Evolutionary conservation across 1,140 invertebrate species (phyloP).

Genomic region (Microplitis mediator): DNA sequence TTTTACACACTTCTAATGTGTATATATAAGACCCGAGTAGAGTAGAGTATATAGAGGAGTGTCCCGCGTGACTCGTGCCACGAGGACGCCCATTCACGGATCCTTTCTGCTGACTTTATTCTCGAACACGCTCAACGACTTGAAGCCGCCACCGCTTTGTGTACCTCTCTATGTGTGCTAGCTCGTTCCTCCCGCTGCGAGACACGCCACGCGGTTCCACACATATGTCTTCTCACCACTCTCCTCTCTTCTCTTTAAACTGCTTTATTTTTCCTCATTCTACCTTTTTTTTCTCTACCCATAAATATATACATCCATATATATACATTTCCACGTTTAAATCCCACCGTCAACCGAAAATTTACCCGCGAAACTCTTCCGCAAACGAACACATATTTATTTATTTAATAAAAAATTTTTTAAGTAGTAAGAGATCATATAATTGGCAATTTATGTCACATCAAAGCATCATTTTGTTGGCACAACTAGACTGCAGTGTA

Average conservation of each 20-base stretch:
- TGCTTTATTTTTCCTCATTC: conserved; percentile 6
- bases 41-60: conserved; percentile 16
- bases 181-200: neutral
- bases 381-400: too few relatives aligned
- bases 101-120: conserved; percentile 39
- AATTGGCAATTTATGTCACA: conserved; percentile 50
- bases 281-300: neutral
- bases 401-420: neutral
- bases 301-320: too few relatives aligned
- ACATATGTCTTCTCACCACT: neutral
- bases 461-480: conserved; percentile 57
- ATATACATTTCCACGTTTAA: too few relatives aligned
- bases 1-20: neutral
- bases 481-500: conserved; percentile 39
- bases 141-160: conserved; percentile 10
- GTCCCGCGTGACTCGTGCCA: conserved; percentile 42
- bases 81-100: conserved; percentile 41
- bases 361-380: neutral
- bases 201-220: conserved; percentile 5
- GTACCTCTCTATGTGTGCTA: conserved; percentile 12
- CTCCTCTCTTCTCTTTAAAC: neutral
- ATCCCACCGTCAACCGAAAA: neutral
- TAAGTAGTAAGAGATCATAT: conserved; percentile 29
- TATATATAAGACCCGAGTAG: neutral
- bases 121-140: conserved; percentile 33